Base-by-base conservation (phyloP, 2,113 vertebrate species). In the Ameiurus melas region DNA sequence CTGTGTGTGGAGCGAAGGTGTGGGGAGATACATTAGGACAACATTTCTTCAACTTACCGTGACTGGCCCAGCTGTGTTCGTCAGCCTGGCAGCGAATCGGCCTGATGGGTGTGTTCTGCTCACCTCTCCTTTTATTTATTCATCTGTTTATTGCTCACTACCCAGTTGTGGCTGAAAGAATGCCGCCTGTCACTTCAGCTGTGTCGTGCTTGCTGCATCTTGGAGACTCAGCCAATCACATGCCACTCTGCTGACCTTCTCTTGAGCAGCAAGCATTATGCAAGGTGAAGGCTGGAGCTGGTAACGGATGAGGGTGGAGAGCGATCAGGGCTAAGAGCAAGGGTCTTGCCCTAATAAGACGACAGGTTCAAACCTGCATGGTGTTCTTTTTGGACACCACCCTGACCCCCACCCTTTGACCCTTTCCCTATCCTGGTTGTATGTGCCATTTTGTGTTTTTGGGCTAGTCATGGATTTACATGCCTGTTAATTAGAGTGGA, bases 401-500 rank as follows among this genome's bases (percentile, higher is more conserved):
- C 64, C 89, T 80, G 47, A 78, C 85, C 89, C 86, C 84, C 71
- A 83, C 3, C 75, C 86, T 83, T 51, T 85, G 73, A 89, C 86
- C 83, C 9, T 60, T 87, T 62, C 53, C 20, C 47, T 78, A n/a
- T 85, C 55, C 55, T 5, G 64, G 39, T 51, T 66, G 16, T 27
- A 0, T 86, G 91, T 92, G 93, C 92, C 95, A 95, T 89, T 13
- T 20, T 66, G 51, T 14, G n/a, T 66, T 66, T 36, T 36, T 64
- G 81, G 68, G 58, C 43, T 60, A 71, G 85, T 83, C 66, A 64
- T n/a, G 95, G 96, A 96, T 96, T 96, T 97, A 95, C 96, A 96
- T 96, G 95, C 95, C 96, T 97, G 97, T 94, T 97, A 97, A 97
- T 97, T 97, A 96, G 96, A 96, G 96, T 97, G 97, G 97, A 97